phyloP scores from a whole-genome alignment of 2,113 vertebrate species.

The Lanius ludovicianus region DNA sequence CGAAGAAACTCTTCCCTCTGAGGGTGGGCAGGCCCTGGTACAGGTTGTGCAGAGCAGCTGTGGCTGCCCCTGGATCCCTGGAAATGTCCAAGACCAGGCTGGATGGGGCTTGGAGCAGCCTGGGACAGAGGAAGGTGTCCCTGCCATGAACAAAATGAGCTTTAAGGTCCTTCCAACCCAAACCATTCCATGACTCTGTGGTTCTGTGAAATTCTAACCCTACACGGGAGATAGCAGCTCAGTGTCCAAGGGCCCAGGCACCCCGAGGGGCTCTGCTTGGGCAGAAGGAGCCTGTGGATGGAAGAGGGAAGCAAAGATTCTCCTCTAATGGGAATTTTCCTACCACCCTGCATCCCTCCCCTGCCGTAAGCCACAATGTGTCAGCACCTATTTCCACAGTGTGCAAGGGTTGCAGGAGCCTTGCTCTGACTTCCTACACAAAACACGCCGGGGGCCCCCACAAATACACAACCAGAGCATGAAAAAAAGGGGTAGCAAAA shows the following conservation, averaged over 20 bases:
- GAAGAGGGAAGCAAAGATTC: not conserved
- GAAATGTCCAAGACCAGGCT: not conserved
- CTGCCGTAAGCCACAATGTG: not conserved
- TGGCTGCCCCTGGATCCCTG: not conserved
- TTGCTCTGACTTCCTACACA: not conserved
- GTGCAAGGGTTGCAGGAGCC: no score
- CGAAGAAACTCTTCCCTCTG: not conserved
- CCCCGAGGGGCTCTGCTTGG: not conserved
- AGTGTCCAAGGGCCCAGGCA: not conserved
- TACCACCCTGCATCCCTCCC: not conserved
- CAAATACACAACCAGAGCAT: not conserved
- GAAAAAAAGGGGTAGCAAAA: not conserved
- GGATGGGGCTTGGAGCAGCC: accelerated
- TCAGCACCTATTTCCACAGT: not conserved
- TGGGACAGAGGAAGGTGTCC: not conserved
- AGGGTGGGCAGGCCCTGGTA: not conserved
- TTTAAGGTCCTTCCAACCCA: not conserved
- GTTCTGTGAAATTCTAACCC: not conserved
- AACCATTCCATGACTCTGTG: not conserved
- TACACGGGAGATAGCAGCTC: not conserved
- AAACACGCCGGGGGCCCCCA: accelerated
- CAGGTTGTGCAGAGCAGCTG: not conserved
- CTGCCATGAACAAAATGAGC: not conserved
- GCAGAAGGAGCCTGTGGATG: not conserved
- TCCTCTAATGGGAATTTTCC: accelerated